A percentile compares a stretch with the other conserved stretches of the same genome.
Evolutionary conservation across 2,797 vertebrate species (phyloP).

Genomic region (Parotocinclus haroldoi): DNA sequence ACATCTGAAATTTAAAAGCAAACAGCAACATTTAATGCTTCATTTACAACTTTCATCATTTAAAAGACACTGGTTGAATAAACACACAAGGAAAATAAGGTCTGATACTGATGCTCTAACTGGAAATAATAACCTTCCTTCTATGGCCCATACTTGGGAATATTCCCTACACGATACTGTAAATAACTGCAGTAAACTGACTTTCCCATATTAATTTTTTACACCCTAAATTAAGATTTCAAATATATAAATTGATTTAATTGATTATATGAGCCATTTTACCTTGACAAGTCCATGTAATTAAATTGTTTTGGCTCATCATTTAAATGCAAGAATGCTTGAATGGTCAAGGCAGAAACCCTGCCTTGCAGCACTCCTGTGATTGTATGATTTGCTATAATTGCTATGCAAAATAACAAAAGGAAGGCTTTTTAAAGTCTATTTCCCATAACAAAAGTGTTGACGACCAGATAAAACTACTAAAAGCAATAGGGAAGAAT

Average conservation of each 20-base stretch:
- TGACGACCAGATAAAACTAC: no score
- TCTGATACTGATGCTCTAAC: conserved; percentile 2
- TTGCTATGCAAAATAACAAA: no score
- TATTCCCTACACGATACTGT: neutral
- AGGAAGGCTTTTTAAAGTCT: no score
- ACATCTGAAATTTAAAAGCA: neutral
- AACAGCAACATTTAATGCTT: neutral
- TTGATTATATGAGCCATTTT: no score
- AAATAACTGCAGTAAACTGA: neutral
- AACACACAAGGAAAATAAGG: neutral
- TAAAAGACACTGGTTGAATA: neutral
- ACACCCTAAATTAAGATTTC: conserved; percentile 17
- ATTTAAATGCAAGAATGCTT: no score
- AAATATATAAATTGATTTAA: neutral
- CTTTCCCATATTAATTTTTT: conserved; percentile 10
- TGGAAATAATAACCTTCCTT: conserved; percentile 10
- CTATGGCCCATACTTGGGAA: conserved; percentile 2
- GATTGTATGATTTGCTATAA: no score
- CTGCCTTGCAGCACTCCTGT: no score
- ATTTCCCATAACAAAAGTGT: no score
- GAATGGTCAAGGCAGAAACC: no score
- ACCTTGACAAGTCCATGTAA: no score
- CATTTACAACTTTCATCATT: neutral
- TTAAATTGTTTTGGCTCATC: no score
- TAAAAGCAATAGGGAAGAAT: no score